Conservation (phyloP, 2,113 vertebrate genomes). For the Tachysurus vachellii region DNA sequence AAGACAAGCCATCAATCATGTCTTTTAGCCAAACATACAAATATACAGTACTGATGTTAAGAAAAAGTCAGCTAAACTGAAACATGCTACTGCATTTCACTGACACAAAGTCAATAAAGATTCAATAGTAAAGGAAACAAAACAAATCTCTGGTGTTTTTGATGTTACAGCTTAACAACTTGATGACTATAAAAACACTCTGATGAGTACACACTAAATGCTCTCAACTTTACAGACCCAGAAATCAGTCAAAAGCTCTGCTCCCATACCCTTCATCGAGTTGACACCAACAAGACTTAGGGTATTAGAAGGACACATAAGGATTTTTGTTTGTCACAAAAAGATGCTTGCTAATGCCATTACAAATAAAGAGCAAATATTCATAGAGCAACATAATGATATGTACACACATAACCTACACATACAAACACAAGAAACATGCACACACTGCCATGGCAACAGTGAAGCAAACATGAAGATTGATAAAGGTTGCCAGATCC, state of each 20-base stretch:
- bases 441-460: conserved; percentile 45
- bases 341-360: background rate
- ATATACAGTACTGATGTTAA: background rate
- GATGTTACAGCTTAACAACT: background rate
- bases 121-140: background rate
- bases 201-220: background rate
- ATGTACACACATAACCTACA: background rate
- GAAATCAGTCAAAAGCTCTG: background rate
- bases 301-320: background rate
- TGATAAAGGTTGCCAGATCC: background rate
- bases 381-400: background rate
- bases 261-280: background rate
- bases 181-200: background rate
- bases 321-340: background rate
- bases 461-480: conserved; percentile 15
- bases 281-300: background rate
- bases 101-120: background rate
- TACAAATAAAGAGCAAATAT: background rate
- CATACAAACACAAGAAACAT: background rate
- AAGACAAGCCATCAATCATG: background rate
- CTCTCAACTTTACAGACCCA: background rate
- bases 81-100: background rate
- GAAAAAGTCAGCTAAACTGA: background rate
- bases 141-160: background rate
- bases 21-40: background rate